Evolutionary conservation across 2,113 vertebrate genomes (phyloP).

Genomic region (Scopus umbretta): DNA sequence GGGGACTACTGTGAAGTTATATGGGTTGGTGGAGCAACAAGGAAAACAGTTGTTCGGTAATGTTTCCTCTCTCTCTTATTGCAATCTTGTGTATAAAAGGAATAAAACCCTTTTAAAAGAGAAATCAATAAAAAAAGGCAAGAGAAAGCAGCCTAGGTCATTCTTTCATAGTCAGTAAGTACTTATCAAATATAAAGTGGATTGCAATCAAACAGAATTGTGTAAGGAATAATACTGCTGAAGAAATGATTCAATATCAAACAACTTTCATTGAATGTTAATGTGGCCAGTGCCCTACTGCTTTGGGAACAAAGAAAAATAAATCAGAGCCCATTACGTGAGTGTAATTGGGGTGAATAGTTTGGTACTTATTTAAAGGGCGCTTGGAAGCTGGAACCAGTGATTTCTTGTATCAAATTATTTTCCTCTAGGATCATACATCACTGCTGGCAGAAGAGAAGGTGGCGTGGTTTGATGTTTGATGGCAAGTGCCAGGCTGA

Average conservation of each 20-base stretch:
- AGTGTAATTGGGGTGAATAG: conserved; percentile 55
- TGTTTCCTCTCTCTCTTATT: neutral
- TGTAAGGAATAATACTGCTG: conserved; percentile 15
- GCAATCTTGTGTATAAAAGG: neutral
- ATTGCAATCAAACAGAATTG: conserved; percentile 41
- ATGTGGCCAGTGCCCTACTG: neutral
- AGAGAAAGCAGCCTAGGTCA: neutral
- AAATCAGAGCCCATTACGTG: conserved; percentile 38
- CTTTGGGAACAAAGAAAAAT: conserved; percentile 31
- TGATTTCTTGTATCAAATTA: conserved; percentile 1
- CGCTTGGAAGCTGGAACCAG: neutral
- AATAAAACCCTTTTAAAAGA: neutral
- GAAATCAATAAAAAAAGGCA: conserved; percentile 35
- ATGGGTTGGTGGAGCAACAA: neutral
- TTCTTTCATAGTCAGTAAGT: conserved; percentile 28
- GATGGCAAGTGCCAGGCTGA: neutral
- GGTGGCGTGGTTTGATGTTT: neutral
- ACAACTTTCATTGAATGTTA: conserved; percentile 15
- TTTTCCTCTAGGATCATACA: conserved; percentile 5
- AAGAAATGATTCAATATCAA: conserved; percentile 43
- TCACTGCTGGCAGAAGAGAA: neutral
- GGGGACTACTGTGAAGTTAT: neutral
- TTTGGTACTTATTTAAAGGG: conserved; percentile 9
- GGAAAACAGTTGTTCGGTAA: conserved; percentile 35
- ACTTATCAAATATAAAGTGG: conserved; percentile 35